Percentiles rank a stretch among this genome's conserved stretches.
These are phyloP conservation scores for Cremastobaeus sp. DNA, from an alignment of 2,888 invertebrate species.

Conservation along the genomic window DNA sequence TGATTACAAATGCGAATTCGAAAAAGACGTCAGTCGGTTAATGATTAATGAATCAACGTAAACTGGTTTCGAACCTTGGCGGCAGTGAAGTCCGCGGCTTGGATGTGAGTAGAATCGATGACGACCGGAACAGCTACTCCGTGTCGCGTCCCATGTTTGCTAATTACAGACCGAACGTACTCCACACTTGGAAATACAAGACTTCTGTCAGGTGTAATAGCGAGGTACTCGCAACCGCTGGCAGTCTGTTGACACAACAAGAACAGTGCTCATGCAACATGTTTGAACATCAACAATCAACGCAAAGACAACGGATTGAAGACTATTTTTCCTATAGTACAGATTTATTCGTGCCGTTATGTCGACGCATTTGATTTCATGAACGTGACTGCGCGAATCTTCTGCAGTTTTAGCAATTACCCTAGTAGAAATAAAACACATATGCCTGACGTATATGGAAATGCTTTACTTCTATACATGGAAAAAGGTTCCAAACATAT, in stretches of 20 bases:
- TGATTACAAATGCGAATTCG: neutral
- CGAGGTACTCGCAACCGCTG: constrained; percentile 80
- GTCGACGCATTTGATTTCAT: no score
- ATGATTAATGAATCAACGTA: constrained; percentile 1
- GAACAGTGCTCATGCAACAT: neutral
- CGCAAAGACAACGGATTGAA: no score
- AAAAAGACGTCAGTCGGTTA: no score
- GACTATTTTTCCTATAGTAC: no score
- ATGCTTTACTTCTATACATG: no score
- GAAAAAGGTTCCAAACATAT: no score
- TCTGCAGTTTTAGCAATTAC: no score
- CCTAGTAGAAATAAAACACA: no score
- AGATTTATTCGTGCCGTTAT: no score
- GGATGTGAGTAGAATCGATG: constrained; percentile 82
- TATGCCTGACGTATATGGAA: no score
- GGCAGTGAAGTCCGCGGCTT: constrained; percentile 84
- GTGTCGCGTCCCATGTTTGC: constrained; percentile 84
- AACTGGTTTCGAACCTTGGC: no score
- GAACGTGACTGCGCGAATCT: no score
- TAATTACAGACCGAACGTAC: constrained; percentile 84
- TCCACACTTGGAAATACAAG: constrained; percentile 84
- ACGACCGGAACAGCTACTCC: constrained; percentile 82
- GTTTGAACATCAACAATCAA: neutral
- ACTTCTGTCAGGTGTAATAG: constrained; percentile 82
- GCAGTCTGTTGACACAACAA: constrained; percentile 75